phyloP scores from a whole-genome alignment of 2,797 vertebrate species.

The Ctenochaetus hawaiiensis region DNA sequence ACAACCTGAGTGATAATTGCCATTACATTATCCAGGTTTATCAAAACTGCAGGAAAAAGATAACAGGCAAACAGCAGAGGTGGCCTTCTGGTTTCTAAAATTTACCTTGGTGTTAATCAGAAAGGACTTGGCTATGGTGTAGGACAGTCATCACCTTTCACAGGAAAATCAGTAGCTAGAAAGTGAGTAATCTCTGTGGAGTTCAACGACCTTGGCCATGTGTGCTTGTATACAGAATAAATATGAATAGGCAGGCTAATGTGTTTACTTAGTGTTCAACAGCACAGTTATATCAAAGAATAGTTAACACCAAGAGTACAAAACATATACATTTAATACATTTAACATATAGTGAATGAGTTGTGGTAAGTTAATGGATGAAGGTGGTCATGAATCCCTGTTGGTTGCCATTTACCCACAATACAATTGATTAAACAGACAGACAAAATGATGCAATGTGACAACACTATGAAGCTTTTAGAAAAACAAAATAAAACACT shows the following conservation, averaged over 20 bases:
- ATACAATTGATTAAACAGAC: background rate
- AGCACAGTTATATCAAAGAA: background rate
- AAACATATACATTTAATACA: background rate
- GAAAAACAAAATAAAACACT: too few species aligned
- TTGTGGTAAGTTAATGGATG: background rate
- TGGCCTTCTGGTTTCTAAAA: too few species aligned
- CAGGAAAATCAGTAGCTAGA: background rate
- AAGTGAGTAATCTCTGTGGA: conserved; percentile 4
- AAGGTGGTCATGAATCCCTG: too few species aligned
- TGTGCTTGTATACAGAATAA: background rate
- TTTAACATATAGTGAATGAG: background rate
- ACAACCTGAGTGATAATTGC: background rate
- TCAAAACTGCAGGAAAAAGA: background rate
- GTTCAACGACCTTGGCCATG: conserved; percentile 8
- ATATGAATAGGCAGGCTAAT: background rate
- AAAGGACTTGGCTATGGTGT: background rate
- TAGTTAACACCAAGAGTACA: background rate
- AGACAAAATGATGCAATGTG: too few species aligned
- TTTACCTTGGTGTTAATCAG: too few species aligned
- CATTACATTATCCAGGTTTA: background rate
- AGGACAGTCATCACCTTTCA: background rate
- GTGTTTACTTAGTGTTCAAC: background rate
- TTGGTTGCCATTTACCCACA: too few species aligned
- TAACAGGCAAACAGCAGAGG: too few species aligned
- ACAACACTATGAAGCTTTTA: too few species aligned